Conservation (phyloP, 2,113 vertebrate genomes). For the Periophthalmodon schlosseri region DNA sequence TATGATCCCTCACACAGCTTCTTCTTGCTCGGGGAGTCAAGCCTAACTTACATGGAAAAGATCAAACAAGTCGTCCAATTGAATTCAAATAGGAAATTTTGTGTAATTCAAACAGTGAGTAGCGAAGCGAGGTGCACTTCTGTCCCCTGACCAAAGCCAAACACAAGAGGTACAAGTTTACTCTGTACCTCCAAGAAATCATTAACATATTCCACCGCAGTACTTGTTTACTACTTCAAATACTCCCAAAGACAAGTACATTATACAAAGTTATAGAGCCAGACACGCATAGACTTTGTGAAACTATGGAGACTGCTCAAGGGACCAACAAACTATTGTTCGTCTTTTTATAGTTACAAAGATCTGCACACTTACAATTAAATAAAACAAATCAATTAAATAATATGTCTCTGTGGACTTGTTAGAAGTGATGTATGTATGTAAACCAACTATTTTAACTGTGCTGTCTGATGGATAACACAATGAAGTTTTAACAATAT, state of each 20-base stretch:
- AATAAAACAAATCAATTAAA: too few relatives aligned
- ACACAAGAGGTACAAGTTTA: conserved; percentile 52
- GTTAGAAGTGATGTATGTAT: too few relatives aligned
- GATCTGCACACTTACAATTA: too few relatives aligned
- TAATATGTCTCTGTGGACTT: too few relatives aligned
- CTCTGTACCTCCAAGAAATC: conserved; percentile 66
- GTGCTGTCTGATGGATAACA: too few relatives aligned
- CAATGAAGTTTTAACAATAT: too few relatives aligned
- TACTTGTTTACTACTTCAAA: conserved; percentile 72
- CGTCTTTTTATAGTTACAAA: not conserved
- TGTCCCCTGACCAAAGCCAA: conserved; percentile 67
- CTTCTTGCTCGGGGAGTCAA: conserved; percentile 68
- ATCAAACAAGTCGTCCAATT: conserved; percentile 79
- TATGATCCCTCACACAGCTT: conserved; percentile 68
- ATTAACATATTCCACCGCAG: conserved; percentile 62
- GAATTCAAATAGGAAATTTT: conserved; percentile 79
- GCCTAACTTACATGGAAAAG: conserved; percentile 73
- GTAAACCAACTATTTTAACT: too few relatives aligned
- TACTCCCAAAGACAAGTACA: conserved; percentile 40
- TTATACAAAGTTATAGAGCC: conserved; percentile 29
- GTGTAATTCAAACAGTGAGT: conserved; percentile 73
- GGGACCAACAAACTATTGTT: conserved; percentile 18
- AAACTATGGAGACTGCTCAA: conserved; percentile 34
- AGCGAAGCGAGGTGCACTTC: conserved; percentile 66
- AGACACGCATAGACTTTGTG: conserved; percentile 21